These are phyloP conservation scores for Bilobella aurantiaca DNA, from an alignment of 1,140 invertebrate species.

Conservation along the genomic window DNA sequence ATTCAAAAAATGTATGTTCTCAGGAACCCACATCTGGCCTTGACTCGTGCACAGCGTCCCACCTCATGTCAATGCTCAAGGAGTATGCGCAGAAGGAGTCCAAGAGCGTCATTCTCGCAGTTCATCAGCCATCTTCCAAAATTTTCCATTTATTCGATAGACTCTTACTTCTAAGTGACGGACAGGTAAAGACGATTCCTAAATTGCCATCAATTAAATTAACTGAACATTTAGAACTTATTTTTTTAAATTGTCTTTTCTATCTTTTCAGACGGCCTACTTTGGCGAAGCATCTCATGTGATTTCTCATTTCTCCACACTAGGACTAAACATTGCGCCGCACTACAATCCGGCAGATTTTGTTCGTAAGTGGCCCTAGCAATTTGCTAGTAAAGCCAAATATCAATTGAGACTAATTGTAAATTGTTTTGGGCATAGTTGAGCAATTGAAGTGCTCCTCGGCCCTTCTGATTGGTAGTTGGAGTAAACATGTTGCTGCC, in stretches of 20 bases:
- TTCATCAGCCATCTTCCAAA: conserved; percentile 78
- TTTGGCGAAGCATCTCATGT: conserved; percentile 66
- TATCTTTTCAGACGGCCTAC: conserved; percentile 56
- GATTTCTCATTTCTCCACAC: conserved; percentile 60
- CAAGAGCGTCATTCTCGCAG: conserved; percentile 69
- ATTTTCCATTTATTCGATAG: conserved; percentile 81
- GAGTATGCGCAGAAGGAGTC: conserved; percentile 63
- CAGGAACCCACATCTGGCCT: conserved; percentile 77
- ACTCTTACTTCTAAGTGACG: conserved; percentile 62
- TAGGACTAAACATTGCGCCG: conserved; percentile 61
- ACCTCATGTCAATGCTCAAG: conserved; percentile 61
- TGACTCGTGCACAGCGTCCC: conserved; percentile 70
- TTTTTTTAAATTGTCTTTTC: conserved; percentile 1
- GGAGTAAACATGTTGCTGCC: conserved; percentile 25
- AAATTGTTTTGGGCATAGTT: neutral
- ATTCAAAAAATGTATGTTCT: neutral
- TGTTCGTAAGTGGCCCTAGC: conserved; percentile 53
- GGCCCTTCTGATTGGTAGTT: conserved; percentile 16
- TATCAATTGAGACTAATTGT: neutral
- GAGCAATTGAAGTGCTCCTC: conserved; percentile 3
- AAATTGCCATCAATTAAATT: neutral
- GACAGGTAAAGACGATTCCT: conserved; percentile 44
- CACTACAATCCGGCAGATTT: conserved; percentile 82
- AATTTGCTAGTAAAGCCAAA: neutral
- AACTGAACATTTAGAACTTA: neutral